A percentile compares a stretch with the other conserved stretches of the same genome.
phyloP scores from a whole-genome alignment of 1,140 invertebrate species.

The Lucilia sericata region DNA sequence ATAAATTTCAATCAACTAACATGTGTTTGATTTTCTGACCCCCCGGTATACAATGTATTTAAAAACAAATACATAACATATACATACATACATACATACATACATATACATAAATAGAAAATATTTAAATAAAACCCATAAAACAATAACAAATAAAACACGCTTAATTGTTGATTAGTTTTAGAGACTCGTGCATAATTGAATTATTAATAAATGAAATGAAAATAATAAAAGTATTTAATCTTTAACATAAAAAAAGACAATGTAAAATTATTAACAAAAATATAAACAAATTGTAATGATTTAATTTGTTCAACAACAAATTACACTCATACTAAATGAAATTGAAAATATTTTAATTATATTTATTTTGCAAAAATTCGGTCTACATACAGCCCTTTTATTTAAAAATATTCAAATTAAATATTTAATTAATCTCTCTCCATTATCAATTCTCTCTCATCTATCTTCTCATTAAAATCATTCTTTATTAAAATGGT shows the following conservation, averaged over 20 bases:
- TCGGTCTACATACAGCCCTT: too few relatives aligned
- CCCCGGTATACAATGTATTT: not conserved
- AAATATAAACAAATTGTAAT: not conserved
- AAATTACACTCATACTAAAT: too few relatives aligned
- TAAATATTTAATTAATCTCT: too few relatives aligned
- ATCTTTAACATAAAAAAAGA: too few relatives aligned
- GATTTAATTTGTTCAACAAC: not conserved
- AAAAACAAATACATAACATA: not conserved
- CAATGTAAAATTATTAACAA: not conserved
- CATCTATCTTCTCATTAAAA: too few relatives aligned
- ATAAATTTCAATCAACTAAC: too few relatives aligned
- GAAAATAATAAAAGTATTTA: not conserved
- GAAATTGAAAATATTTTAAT: too few relatives aligned
- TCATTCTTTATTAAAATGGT: not conserved
- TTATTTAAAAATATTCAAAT: too few relatives aligned
- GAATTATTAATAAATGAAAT: not conserved
- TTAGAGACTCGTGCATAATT: slow-evolving; percentile 51
- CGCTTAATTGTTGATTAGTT: slow-evolving; percentile 68
- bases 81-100: too few relatives aligned
- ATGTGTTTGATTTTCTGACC: not conserved
- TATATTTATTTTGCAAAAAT: too few relatives aligned
- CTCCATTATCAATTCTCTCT: too few relatives aligned
- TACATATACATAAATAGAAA: not conserved
- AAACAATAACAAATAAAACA: slow-evolving; percentile 61
- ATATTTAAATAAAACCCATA: slow-evolving; percentile 42